These are phyloP conservation scores for Cheilosia grossa DNA, from an alignment of 2,888 invertebrate genomes.

Conservation along the genomic window DNA sequence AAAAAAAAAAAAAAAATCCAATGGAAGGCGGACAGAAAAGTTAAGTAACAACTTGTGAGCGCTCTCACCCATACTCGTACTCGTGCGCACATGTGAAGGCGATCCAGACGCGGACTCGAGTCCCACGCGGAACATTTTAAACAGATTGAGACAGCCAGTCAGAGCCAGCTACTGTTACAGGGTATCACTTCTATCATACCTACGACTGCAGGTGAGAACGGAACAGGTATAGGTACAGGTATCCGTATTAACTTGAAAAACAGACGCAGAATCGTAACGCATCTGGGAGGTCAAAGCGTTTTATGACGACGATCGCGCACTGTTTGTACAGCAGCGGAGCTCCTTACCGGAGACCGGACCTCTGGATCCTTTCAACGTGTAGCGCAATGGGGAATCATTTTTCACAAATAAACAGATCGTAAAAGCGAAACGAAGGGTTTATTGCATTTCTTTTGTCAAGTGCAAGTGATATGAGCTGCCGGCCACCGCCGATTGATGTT, in stretches of 20 bases:
- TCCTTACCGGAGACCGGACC: not conserved
- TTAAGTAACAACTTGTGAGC: conserved; percentile 64
- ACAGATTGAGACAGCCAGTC: conserved; percentile 44
- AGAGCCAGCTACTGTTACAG: conserved; percentile 40
- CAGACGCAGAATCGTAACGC: conserved; percentile 8
- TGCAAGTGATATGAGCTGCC: conserved; percentile 33
- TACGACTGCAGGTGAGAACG: conserved; percentile 48
- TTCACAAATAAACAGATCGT: conserved; percentile 73
- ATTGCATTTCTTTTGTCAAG: conserved; percentile 45
- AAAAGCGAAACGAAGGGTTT: conserved; percentile 53
- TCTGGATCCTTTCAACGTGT: conserved; percentile 50
- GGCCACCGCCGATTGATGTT: conserved; percentile 55
- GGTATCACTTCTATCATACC: conserved; percentile 4
- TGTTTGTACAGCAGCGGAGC: conserved; percentile 59
- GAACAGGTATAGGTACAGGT: conserved; percentile 32
- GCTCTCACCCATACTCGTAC: not conserved
- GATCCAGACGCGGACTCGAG: conserved; percentile 4
- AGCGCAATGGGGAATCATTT: conserved; percentile 45
- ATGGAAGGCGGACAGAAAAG: conserved; percentile 32
- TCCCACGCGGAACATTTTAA: conserved; percentile 62
- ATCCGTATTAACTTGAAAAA: conserved; percentile 9
- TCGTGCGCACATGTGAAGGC: not conserved
- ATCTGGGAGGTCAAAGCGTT: conserved; percentile 59
- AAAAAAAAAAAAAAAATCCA: not conserved
- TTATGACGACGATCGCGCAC: conserved; percentile 32